Percentiles rank a stretch among this genome's conserved stretches.
Evolutionary conservation across 1,140 invertebrate genomes (phyloP).

Genomic region (silkworm (Bombyx mori)): DNA sequence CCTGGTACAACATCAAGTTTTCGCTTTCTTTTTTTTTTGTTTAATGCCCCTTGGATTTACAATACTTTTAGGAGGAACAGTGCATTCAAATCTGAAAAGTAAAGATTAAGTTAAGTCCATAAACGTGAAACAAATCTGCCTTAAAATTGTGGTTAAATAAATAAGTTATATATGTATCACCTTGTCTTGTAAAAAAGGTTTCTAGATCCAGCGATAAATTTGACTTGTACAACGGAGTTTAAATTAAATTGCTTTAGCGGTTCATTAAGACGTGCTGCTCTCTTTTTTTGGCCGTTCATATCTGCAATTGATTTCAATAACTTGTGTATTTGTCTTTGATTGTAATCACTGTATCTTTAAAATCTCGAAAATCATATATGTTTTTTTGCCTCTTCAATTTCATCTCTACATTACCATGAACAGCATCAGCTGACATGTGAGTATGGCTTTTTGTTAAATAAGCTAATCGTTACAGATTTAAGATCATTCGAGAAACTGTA

Average conservation of each 20-base stretch:
- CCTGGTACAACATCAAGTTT: too few species aligned
- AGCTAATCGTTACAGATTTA: neutral
- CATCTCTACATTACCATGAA: neutral
- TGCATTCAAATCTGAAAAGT: neutral
- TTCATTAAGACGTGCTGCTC: constrained; percentile 8
- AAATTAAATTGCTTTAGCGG: constrained; percentile 11
- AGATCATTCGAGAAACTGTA: neutral
- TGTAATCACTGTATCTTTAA: constrained; percentile 8
- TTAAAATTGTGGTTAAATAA: neutral
- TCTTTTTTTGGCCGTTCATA: constrained; percentile 10
- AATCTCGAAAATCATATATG: constrained; percentile 10
- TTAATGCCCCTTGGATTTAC: constrained; percentile 7
- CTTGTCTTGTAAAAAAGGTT: constrained; percentile 11
- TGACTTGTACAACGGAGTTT: constrained; percentile 12
- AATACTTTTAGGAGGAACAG: constrained; percentile 5
- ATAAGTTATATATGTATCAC: neutral
- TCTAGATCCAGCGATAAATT: constrained; percentile 12
- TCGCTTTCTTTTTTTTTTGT: constrained; percentile 7
- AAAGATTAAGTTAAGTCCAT: too few species aligned
- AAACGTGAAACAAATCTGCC: neutral
- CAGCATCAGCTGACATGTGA: neutral
- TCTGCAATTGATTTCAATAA: constrained; percentile 2
- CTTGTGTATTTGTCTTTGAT: constrained; percentile 8
- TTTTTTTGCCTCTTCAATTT: constrained; percentile 8
- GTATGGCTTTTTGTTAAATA: constrained; percentile 1